Conservation (phyloP, 2,888 invertebrate genomes). For the Leptopilina syphax region DNA sequence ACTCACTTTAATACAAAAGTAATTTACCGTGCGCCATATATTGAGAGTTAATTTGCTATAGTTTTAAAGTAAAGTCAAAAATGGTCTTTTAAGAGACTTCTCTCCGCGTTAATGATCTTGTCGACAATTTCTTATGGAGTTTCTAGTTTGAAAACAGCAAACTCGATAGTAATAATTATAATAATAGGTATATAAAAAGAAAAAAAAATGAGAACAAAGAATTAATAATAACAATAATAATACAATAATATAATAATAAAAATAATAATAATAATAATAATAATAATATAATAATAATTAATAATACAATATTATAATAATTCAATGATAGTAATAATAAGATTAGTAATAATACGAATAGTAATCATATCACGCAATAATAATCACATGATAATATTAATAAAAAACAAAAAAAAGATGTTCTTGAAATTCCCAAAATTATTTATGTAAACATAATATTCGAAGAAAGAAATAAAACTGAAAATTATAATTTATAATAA, state of each 20-base stretch:
- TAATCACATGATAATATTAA: too few species aligned
- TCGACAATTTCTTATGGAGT: background rate
- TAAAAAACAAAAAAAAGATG: background rate
- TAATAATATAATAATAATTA: too few species aligned
- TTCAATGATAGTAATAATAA: background rate
- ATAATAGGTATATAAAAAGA: too few species aligned
- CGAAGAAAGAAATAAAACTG: background rate
- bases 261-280: too few species aligned
- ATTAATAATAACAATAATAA: too few species aligned
- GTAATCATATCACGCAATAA: too few species aligned
- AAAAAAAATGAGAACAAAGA: too few species aligned
- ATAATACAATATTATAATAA: too few species aligned
- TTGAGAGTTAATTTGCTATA: conserved; percentile 26
- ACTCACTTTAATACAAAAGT: background rate
- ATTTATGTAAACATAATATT: background rate
- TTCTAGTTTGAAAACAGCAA: background rate
- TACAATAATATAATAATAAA: too few species aligned
- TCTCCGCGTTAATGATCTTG: background rate
- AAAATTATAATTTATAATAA: background rate
- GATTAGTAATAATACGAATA: background rate
- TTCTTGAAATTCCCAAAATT: background rate
- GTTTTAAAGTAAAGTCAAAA: conserved; percentile 3
- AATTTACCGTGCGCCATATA: conserved; percentile 1
- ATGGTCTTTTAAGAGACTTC: conserved; percentile 9
- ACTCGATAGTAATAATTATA: background rate